Evolutionary conservation across 2,113 vertebrate genomes (phyloP).

Genomic region (Pipa parva): DNA sequence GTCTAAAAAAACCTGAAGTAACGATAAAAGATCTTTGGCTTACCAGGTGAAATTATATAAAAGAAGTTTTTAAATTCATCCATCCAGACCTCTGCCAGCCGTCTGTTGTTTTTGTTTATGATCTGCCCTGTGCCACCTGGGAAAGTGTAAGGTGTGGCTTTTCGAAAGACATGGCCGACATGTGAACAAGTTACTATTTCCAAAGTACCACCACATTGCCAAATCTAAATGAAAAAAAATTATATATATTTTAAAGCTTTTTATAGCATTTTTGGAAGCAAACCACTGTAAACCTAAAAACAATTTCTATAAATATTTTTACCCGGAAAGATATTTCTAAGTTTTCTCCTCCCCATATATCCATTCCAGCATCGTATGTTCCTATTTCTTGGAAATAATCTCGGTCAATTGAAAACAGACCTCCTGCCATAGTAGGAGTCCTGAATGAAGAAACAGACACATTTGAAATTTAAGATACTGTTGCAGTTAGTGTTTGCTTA

Average conservation of each 20-base stretch:
- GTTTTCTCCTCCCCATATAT: conserved; percentile 99
- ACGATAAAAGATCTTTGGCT: conserved; percentile 50
- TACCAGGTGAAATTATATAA: conserved; percentile 98
- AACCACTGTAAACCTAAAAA: neutral
- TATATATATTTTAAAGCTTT: neutral
- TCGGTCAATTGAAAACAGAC: conserved; percentile 96
- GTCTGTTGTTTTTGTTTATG: conserved; percentile 97
- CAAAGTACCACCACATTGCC: conserved; percentile 95
- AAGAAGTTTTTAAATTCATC: conserved; percentile 99
- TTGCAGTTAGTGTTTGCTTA: too few species aligned
- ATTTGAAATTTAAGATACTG: too few species aligned
- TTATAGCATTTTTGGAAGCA: neutral
- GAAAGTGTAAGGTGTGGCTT: conserved; percentile 96
- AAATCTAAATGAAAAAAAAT: conserved; percentile 73
- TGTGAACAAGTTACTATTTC: conserved; percentile 98
- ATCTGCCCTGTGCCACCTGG: conserved; percentile 97
- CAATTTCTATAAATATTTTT: conserved; percentile 1
- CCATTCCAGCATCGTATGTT: conserved; percentile 97
- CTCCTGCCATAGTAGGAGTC: conserved; percentile 97
- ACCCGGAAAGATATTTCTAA: conserved; percentile 98
- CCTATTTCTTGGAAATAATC: conserved; percentile 98
- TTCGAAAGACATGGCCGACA: conserved; percentile 96
- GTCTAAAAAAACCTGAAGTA: too few species aligned
- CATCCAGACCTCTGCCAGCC: conserved; percentile 98
- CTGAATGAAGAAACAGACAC: conserved; percentile 52